Percentiles rank a stretch among this genome's conserved stretches.
These are phyloP conservation scores for Panthera uncia DNA, from an alignment of 2,113 vertebrate genomes.

Conservation along the genomic window DNA sequence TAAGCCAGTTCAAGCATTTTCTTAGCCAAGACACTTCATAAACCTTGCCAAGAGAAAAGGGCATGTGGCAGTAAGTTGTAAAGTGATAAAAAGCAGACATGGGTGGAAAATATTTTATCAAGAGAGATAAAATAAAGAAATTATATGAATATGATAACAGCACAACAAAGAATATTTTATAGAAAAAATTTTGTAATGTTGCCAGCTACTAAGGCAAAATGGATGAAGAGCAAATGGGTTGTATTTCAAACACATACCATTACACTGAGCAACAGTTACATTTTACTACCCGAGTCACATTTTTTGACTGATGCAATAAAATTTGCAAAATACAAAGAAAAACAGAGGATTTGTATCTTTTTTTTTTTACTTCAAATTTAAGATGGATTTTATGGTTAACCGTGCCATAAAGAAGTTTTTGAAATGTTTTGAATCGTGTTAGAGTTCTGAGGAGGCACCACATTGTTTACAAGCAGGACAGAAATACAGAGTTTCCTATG, in stretches of 20 bases:
- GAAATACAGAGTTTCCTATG: conserved; percentile 16
- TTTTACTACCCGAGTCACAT: conserved; percentile 85
- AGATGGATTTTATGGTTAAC: conserved; percentile 82
- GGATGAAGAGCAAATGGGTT: conserved; percentile 87
- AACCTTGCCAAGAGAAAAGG: conserved; percentile 81
- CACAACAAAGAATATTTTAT: conserved; percentile 82
- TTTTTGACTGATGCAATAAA: conserved; percentile 87
- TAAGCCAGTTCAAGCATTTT: conserved; percentile 75
- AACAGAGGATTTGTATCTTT: conserved; percentile 81
- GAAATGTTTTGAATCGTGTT: conserved; percentile 79
- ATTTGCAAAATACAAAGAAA: conserved; percentile 86
- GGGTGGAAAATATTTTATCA: conserved; percentile 84
- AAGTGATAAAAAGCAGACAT: conserved; percentile 81
- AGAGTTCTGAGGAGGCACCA: conserved; percentile 69
- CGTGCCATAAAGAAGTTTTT: conserved; percentile 74
- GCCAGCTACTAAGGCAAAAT: conserved; percentile 82
- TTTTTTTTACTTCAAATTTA: conserved; percentile 78
- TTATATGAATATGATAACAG: conserved; percentile 80
- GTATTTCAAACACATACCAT: conserved; percentile 89
- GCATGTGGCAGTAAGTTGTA: conserved; percentile 81
- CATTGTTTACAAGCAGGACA: background rate
- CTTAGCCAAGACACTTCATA: conserved; percentile 80
- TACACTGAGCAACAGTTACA: conserved; percentile 81
- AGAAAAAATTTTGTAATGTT: conserved; percentile 70
- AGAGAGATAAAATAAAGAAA: conserved; percentile 84